Percentiles rank a stretch among this genome's conserved stretches.
These are phyloP conservation scores for Phalacrocorax aristotelis DNA, from an alignment of 2,113 vertebrate genomes.

Conservation along the genomic window DNA sequence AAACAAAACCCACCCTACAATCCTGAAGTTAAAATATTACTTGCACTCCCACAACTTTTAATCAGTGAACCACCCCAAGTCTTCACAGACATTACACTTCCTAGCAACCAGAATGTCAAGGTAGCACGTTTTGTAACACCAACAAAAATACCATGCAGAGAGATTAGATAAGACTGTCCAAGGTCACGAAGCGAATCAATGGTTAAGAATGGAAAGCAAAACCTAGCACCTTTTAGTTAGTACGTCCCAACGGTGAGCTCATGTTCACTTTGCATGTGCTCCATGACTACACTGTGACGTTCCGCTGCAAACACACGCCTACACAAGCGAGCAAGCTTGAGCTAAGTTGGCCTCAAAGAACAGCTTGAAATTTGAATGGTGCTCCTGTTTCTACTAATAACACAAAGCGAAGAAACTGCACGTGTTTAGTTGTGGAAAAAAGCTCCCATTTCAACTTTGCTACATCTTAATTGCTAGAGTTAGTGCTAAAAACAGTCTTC, in stretches of 20 bases:
- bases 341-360: neutral
- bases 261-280: fast-evolving
- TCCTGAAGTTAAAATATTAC: neutral
- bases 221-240: neutral
- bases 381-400: neutral
- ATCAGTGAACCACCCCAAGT: neutral
- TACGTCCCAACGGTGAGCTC: fast-evolving
- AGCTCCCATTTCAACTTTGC: neutral
- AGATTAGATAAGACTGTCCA: neutral
- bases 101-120: neutral
- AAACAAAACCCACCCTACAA: neutral
- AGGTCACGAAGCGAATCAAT: neutral
- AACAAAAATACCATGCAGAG: neutral
- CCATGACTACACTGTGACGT: fast-evolving
- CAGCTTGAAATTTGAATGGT: neutral
- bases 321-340: neutral
- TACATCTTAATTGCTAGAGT: neutral
- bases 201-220: neutral
- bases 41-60: neutral
- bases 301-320: neutral
- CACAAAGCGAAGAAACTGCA: neutral
- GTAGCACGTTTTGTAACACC: neutral
- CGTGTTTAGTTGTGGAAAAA: neutral
- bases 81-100: neutral
- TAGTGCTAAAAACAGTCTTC: neutral